Percentiles rank a stretch among this genome's conserved stretches.
Conservation (phyloP, 2,113 vertebrate genomes). For the Leptobrachium ailaonicum region DNA sequence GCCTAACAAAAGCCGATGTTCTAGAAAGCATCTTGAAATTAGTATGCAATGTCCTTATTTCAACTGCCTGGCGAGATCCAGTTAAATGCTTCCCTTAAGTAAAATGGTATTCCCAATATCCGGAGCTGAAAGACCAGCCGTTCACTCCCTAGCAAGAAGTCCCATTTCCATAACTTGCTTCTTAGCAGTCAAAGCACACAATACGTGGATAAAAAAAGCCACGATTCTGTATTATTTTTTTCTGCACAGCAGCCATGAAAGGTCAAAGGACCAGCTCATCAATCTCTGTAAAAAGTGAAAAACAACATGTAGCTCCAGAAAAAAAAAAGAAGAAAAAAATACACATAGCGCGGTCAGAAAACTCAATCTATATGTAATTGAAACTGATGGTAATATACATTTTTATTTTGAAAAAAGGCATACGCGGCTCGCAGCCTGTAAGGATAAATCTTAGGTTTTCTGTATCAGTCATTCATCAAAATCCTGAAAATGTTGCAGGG, state of each 20-base stretch:
- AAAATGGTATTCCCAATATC: conserved; percentile 12
- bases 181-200: background rate
- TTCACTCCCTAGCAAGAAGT: conserved; percentile 22
- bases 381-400: conserved; percentile 46
- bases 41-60: conserved; percentile 9
- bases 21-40: conserved; percentile 6
- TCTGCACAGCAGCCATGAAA: conserved; percentile 14
- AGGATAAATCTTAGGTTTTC: conserved; percentile 18
- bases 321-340: too few relatives aligned
- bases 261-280: conserved; percentile 27
- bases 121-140: background rate
- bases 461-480: conserved; percentile 34
- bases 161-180: conserved; percentile 22
- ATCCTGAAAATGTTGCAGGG: conserved; percentile 14
- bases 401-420: conserved; percentile 21
- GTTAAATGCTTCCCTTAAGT: conserved; percentile 13
- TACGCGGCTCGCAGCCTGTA: background rate
- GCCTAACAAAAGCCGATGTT: background rate
- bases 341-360: conserved; percentile 32
- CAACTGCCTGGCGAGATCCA: conserved; percentile 6
- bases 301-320: conserved; percentile 5
- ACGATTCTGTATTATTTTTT: conserved; percentile 22
- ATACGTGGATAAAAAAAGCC: conserved; percentile 8
- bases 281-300: conserved; percentile 37
- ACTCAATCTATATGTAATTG: conserved; percentile 33